Conservation (phyloP, 2,888 invertebrate species). For the Thereva nobilitata region DNA sequence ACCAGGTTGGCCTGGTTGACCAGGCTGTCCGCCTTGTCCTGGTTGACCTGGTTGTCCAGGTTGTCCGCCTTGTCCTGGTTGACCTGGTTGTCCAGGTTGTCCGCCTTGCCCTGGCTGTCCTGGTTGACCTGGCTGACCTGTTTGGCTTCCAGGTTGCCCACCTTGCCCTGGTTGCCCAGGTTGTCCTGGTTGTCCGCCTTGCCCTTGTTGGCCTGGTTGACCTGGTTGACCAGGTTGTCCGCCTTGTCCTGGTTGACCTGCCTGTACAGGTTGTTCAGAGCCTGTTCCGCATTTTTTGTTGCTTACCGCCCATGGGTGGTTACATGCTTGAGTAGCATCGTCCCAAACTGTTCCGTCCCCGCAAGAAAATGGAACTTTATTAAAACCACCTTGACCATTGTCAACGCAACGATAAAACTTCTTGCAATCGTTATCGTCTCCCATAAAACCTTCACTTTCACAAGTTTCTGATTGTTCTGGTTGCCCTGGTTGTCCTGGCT, state of each 20-base stretch:
- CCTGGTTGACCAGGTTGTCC: not conserved
- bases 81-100: not conserved
- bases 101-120: no score
- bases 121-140: not conserved
- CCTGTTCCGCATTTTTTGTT: slow-evolving; percentile 47
- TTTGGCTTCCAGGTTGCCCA: no score
- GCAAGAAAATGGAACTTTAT: slow-evolving; percentile 61
- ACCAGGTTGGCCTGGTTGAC: not conserved
- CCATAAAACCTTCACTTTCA: slow-evolving; percentile 56
- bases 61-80: slow-evolving; percentile 41
- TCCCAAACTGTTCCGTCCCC: slow-evolving; percentile 65
- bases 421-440: slow-evolving; percentile 60
- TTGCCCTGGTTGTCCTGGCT: slow-evolving; percentile 10
- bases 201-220: not conserved
- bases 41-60: slow-evolving; percentile 46
- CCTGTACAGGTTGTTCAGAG: slow-evolving; percentile 41
- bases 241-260: slow-evolving; percentile 45
- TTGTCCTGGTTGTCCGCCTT: slow-evolving; percentile 1
- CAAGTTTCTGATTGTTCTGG: slow-evolving; percentile 46
- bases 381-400: slow-evolving; percentile 57
- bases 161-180: not conserved
- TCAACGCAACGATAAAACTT: slow-evolving; percentile 65
- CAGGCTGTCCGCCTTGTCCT: not conserved
- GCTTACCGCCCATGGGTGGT: slow-evolving; percentile 52
- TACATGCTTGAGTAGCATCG: slow-evolving; percentile 62